Evolutionary conservation across 2,888 invertebrate species (phyloP), one percentile per base, ranked within the genome.

Genomic region (Ophion obscuratus): DNA sequence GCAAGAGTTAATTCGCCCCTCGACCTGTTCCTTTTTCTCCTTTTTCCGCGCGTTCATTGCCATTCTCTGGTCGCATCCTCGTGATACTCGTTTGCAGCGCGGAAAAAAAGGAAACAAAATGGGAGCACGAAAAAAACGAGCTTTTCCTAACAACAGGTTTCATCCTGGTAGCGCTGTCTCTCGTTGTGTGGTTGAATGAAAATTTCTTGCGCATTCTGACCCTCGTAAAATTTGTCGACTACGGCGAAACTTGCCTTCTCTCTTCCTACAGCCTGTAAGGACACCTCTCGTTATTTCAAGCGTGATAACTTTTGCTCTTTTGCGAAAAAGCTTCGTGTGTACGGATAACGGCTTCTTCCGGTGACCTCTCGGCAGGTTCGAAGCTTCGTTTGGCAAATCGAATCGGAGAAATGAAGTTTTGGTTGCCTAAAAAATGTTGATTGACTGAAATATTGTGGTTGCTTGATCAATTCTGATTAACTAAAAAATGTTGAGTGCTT

Each of bases 1-100:
- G 67, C 75, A 44, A 67, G 31, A 78, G 78, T 86, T 83, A 83
- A 86, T 81, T 86, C 78, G 83, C 81, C 59, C 53, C 59, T 59
- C 76, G 68, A 75, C 68, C 68, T 66, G 10, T 47, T 57, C 44
- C 53, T 36, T 40, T 62, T 70, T 59, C 59, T 75, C 20, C 24
- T 76, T 44, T 31, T n/a, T 47, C 70, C 59, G 47, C 61, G 14
- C 47, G 44, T 68, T 31, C 73, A 27, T 66, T 57, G 24, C 66
- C 62, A 62, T 70, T 70, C 53, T 81, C 61, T 17, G 61, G 61
- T 62, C 68, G 59, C 71, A 31, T 81, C 67, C 75, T 59, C 76
- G 64, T 57, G 70, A 81, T 77, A 40, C 73, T 80, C 68, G 73
- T 70, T 68, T 81, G 75, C 47, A 44, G 75, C 20, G 47, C n/a